Evolutionary conservation across 2,888 invertebrate genomes (phyloP).

Genomic region (Seladonia tumulorum): DNA sequence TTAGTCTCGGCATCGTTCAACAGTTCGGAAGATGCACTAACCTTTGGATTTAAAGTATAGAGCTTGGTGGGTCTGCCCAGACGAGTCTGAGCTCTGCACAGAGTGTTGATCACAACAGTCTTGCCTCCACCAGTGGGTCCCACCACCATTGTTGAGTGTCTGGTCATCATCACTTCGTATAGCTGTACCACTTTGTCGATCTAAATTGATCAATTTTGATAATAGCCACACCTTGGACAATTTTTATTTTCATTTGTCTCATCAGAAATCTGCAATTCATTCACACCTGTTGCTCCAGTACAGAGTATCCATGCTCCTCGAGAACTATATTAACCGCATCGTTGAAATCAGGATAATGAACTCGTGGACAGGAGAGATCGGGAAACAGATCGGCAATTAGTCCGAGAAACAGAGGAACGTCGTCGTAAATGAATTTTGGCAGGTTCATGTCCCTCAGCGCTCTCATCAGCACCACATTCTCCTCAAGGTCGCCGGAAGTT

Average conservation of each 20-base stretch:
- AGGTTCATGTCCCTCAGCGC: conserved; percentile 96
- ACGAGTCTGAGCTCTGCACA: conserved; percentile 91
- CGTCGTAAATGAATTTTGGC: conserved; percentile 96
- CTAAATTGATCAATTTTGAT: conserved; percentile 83
- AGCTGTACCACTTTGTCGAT: conserved; percentile 95
- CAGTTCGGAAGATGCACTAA: conserved; percentile 68
- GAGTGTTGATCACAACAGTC: conserved; percentile 91
- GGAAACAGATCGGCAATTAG: conserved; percentile 96
- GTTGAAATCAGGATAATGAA: conserved; percentile 94
- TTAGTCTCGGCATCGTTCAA: background rate
- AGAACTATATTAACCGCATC: conserved; percentile 90
- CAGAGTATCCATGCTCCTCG: conserved; percentile 88
- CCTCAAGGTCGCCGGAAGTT: conserved; percentile 91
- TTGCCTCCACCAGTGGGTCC: conserved; percentile 98
- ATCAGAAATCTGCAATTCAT: no score
- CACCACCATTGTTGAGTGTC: conserved; percentile 96
- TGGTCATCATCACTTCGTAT: conserved; percentile 97
- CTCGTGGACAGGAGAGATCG: conserved; percentile 94
- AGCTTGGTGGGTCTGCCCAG: conserved; percentile 92
- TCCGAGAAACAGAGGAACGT: conserved; percentile 95
- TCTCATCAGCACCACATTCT: conserved; percentile 95
- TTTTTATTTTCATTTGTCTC: no score
- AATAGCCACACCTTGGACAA: no score
- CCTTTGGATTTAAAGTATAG: conserved; percentile 94
- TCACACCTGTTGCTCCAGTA: conserved; percentile 90